These are phyloP conservation scores for Steinernema hermaphroditum DNA, from an alignment of 2,888 invertebrate species.

Conservation along the genomic window DNA sequence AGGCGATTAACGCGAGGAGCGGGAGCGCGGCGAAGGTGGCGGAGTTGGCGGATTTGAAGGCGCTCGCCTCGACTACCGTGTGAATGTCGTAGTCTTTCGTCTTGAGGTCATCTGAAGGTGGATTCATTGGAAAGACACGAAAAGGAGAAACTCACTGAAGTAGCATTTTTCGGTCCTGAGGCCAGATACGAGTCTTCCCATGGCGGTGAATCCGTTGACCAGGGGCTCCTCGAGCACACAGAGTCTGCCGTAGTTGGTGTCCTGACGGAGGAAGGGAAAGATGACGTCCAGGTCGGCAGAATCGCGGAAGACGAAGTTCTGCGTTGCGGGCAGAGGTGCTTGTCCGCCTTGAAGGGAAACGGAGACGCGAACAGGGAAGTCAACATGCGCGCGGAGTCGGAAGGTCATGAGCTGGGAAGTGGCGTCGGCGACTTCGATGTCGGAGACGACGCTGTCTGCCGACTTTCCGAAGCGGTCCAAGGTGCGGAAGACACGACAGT, in stretches of 20 bases:
- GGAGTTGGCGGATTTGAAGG: slow-evolving; percentile 24
- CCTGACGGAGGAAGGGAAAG: slow-evolving; percentile 49
- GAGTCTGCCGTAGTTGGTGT: slow-evolving; percentile 52
- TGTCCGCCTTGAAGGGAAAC: slow-evolving; percentile 47
- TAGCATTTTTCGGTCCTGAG: slow-evolving; percentile 49
- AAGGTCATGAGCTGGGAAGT: slow-evolving; percentile 48
- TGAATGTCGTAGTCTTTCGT: slow-evolving; percentile 49
- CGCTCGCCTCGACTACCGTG: slow-evolving; percentile 25
- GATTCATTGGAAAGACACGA: not conserved
- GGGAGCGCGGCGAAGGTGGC: not conserved
- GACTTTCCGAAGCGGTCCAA: slow-evolving; percentile 53
- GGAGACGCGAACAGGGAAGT: slow-evolving; percentile 55
- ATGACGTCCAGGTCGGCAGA: slow-evolving; percentile 45
- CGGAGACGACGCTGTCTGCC: slow-evolving; percentile 47
- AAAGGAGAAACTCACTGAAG: slow-evolving; percentile 42
- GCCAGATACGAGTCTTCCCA: slow-evolving; percentile 52
- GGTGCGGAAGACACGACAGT: slow-evolving; percentile 53
- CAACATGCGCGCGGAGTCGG: slow-evolving; percentile 39
- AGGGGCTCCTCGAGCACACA: slow-evolving; percentile 58
- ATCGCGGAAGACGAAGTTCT: slow-evolving; percentile 46
- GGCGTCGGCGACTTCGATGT: slow-evolving; percentile 50
- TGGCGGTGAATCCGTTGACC: slow-evolving; percentile 51
- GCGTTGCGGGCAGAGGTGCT: slow-evolving; percentile 45
- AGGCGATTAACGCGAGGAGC: slow-evolving; percentile 11
- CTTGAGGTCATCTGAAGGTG: slow-evolving; percentile 43